Conservation (phyloP, 2,888 invertebrate species). For the Hydraecia micacea region DNA sequence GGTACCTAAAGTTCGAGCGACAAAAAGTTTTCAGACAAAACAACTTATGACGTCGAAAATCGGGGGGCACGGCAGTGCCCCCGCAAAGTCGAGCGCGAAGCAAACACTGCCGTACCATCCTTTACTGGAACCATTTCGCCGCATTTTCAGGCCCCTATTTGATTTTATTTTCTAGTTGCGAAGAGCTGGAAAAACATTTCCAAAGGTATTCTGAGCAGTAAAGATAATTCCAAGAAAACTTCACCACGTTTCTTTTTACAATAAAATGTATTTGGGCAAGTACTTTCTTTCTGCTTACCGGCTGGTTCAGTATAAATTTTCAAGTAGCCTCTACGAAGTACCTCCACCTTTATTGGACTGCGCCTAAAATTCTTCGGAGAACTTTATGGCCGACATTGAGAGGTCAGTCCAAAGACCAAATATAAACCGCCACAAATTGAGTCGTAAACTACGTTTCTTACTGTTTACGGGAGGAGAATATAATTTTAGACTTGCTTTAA, state of each 20-base stretch:
- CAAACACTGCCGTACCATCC: no score
- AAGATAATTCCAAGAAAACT: conserved; percentile 37
- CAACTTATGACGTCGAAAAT: neutral
- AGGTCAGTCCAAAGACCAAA: conserved; percentile 57
- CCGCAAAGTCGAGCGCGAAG: no score
- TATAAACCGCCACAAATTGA: conserved; percentile 59
- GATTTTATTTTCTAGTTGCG: conserved; percentile 5
- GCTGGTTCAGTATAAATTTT: conserved; percentile 32
- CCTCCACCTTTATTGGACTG: conserved; percentile 37
- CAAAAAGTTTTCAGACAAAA: conserved; percentile 36
- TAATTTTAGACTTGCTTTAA: conserved; percentile 41
- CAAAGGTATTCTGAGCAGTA: conserved; percentile 19
- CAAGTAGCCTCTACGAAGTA: conserved; percentile 33
- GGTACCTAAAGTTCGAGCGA: conserved; percentile 12
- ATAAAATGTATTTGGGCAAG: conserved; percentile 30
- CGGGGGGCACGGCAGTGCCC: no score
- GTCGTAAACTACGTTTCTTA: conserved; percentile 57
- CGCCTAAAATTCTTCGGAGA: conserved; percentile 38
- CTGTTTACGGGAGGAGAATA: conserved; percentile 54
- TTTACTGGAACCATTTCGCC: no score
- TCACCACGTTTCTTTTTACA: conserved; percentile 28
- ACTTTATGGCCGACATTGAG: conserved; percentile 44
- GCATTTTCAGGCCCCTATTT: no score
- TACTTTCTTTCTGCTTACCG: conserved; percentile 29
- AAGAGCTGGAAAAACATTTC: conserved; percentile 12